These are phyloP conservation scores for Cephus spinipes DNA, from an alignment of 2,888 invertebrate genomes.

Conservation along the genomic window DNA sequence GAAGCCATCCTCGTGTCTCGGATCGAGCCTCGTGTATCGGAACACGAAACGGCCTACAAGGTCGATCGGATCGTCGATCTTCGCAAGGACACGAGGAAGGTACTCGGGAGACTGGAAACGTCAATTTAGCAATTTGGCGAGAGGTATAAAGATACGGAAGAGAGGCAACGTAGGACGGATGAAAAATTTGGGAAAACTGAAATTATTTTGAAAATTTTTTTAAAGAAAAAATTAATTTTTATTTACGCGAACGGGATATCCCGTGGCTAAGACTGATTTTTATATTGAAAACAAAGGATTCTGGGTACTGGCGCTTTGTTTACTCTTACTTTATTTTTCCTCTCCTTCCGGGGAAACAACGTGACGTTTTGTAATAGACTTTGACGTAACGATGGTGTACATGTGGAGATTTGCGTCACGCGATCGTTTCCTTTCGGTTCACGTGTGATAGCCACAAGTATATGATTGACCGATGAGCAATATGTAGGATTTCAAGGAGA, in stretches of 20 bases:
- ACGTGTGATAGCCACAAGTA: not conserved
- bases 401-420: not conserved
- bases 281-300: not conserved
- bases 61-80: not conserved
- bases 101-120: not conserved
- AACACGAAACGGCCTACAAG: not conserved
- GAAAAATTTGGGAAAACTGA: not conserved
- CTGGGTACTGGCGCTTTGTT: not conserved
- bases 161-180: not conserved
- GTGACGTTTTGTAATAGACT: not conserved
- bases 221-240: too few species aligned
- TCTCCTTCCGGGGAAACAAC: not conserved
- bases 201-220: too few species aligned
- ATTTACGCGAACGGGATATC: too few species aligned
- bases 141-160: not conserved
- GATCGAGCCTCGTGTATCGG: constrained; percentile 3
- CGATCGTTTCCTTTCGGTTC: not conserved
- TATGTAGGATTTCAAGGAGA: not conserved
- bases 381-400: not conserved
- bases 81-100: not conserved
- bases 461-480: not conserved
- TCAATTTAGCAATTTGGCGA: not conserved
- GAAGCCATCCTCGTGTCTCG: constrained; percentile 6
- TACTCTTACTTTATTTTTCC: not conserved
- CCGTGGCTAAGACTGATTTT: too few species aligned